Base-by-base conservation (phyloP, 2,113 vertebrate species). In the Sminthopsis crassicaudata region DNA sequence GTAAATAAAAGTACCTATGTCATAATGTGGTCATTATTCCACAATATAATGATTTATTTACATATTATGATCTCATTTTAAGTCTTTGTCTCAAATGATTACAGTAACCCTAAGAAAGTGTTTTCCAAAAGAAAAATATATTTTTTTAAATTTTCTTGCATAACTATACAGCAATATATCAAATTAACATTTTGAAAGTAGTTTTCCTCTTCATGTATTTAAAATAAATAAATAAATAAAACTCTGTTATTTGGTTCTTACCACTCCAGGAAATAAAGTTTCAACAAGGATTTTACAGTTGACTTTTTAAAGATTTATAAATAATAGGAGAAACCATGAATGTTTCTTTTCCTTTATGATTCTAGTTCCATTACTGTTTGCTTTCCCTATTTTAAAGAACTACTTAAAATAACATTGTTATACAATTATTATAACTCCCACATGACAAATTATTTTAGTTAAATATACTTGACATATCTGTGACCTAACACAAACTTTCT, bases 381-480 rank as follows among this genome's bases (percentile, higher is more conserved):
- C 30, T 67, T 36, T 30, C 60, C 10, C 36, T 23, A n/a, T 84
- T 23, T 23, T 19, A 84, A 84, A 84, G n/a, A 42, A 42, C 36
- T 42, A 10, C n/a, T 42, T 42, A 84, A 42, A 84, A 22, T 16
- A 84, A 84, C 50, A 22, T 7, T 42, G 42, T 84, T 42, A n/a
- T 84, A 6, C 36, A 84, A 84, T 84, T 42, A 42, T 84, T 23
- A 84, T 84, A 84, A 84, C 19, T 8, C n/a, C 95, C 90, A 97
- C 95, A 98, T 91, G 97, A 96, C 97, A 95, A 93, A 96, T 93
- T 92, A 90, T 96, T 97, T 97, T 96, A 91, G 94, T 96, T 97
- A 97, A 96, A 97, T 96, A 97, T 95, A 96, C 94, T 95, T 96
- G 96, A 95, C 96, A 96, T 97, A 95, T 89, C 30, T 23, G 36